Conservation (phyloP, 2,888 invertebrate species). For the Plusia festucae region DNA sequence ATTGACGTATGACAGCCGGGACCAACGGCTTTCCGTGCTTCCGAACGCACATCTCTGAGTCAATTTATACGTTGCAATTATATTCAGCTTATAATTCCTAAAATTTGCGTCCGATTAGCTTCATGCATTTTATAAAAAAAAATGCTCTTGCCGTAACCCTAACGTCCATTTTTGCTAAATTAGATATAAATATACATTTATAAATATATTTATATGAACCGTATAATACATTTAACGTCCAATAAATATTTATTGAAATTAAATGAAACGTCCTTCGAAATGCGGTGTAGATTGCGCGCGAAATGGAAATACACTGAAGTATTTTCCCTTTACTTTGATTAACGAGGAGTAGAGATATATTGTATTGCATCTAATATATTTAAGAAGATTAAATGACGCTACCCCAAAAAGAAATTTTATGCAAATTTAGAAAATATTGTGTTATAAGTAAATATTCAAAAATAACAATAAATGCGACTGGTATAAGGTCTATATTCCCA, state of each 20-base stretch:
- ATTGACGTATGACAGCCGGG: neutral
- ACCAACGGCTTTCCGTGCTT: neutral
- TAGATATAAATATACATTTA: constrained; percentile 56
- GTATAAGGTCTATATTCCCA: neutral
- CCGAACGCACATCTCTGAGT: neutral
- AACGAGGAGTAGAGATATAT: constrained; percentile 2
- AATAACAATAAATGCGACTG: neutral
- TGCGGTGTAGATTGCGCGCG: neutral
- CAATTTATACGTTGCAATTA: neutral
- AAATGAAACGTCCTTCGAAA: constrained; percentile 16
- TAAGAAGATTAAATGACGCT: neutral
- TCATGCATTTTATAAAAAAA: constrained; percentile 34
- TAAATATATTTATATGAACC: constrained; percentile 54
- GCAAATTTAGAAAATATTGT: too few species aligned
- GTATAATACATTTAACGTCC: constrained; percentile 45
- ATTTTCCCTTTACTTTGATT: neutral
- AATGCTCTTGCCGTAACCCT: constrained; percentile 62
- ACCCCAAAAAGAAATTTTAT: neutral
- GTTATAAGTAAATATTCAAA: too few species aligned
- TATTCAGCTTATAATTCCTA: constrained; percentile 14
- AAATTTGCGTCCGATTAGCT: constrained; percentile 7
- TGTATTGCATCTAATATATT: constrained; percentile 1
- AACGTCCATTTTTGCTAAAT: constrained; percentile 71
- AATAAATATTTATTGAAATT: constrained; percentile 35
- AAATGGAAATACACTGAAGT: neutral